Evolutionary conservation across 1,140 invertebrate species (phyloP).

Genomic region (Drosophila prosaltans): DNA sequence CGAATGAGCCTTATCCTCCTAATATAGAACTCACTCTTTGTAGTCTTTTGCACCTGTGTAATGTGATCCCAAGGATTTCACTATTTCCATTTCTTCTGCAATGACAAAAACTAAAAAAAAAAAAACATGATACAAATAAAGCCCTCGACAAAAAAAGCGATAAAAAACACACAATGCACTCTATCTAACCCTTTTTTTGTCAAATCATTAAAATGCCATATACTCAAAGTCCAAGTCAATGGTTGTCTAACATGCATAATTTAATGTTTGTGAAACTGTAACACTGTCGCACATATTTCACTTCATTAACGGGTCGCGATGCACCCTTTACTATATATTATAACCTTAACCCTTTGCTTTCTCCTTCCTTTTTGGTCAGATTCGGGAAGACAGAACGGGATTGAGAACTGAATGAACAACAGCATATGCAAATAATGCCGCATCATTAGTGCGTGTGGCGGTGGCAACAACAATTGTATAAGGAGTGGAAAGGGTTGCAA

Average conservation of each 20-base stretch:
- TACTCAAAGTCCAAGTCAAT: constrained; percentile 54
- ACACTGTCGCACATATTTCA: constrained; percentile 65
- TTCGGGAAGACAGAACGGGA: constrained; percentile 2
- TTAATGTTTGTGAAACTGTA: constrained; percentile 58
- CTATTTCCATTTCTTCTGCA: not conserved
- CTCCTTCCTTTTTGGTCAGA: constrained; percentile 22
- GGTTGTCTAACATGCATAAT: constrained; percentile 69
- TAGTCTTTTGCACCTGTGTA: constrained; percentile 11
- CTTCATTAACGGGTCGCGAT: constrained; percentile 57
- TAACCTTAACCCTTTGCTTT: constrained; percentile 57
- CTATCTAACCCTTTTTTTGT: constrained; percentile 57
- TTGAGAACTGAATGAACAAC: not conserved
- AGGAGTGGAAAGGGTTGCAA: constrained; percentile 60
- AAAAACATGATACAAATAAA: constrained; percentile 1
- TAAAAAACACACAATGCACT: not conserved
- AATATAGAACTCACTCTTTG: too few relatives aligned
- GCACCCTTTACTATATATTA: constrained; percentile 8
- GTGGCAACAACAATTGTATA: constrained; percentile 24
- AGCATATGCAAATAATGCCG: constrained; percentile 76
- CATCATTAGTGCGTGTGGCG: constrained; percentile 66
- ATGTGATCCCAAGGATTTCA: not conserved
- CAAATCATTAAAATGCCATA: constrained; percentile 45
- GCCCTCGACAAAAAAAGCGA: not conserved
- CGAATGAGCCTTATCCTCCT: too few relatives aligned
- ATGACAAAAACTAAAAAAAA: not conserved